A percentile compares a stretch with the other conserved stretches of the same genome.
Conservation (phyloP, 2,113 vertebrate genomes). For the Panthera uncia region DNA sequence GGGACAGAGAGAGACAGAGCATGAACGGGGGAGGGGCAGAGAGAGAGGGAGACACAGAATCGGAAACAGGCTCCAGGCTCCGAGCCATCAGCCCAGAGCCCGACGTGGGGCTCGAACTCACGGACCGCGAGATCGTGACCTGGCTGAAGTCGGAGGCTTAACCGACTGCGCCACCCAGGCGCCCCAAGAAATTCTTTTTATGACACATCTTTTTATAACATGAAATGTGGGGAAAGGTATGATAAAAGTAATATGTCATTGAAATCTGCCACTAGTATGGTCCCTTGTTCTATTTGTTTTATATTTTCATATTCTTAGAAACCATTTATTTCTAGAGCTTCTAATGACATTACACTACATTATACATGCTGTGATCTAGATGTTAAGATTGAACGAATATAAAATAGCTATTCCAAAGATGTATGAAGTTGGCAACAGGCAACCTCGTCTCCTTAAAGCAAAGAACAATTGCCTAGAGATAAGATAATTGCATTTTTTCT, state of each 20-base stretch:
- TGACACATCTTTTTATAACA: not conserved
- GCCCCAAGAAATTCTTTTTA: not conserved
- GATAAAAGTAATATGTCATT: conserved; percentile 9
- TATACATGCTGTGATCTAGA: conserved; percentile 33
- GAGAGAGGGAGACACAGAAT: no score
- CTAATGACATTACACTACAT: conserved; percentile 46
- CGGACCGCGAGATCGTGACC: no score
- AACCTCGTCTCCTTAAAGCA: conserved; percentile 42
- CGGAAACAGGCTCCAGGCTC: no score
- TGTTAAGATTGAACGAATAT: conserved; percentile 37
- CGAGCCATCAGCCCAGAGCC: no score
- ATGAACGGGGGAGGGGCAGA: no score
- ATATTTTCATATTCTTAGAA: conserved; percentile 48
- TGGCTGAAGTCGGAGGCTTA: no score
- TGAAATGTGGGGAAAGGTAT: not conserved
- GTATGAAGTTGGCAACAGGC: not conserved
- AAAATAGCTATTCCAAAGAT: conserved; percentile 58
- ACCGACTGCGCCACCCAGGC: no score
- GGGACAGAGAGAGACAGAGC: no score
- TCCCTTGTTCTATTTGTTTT: conserved; percentile 31
- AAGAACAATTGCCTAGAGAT: conserved; percentile 51
- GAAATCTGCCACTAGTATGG: not conserved
- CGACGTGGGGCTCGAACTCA: no score
- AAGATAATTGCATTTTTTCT: conserved; percentile 40
- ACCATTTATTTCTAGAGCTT: conserved; percentile 37